Percentiles rank a stretch among this genome's conserved stretches.
These are phyloP conservation scores for Fragum sueziense DNA, from an alignment of 2,888 invertebrate genomes.

Conservation along the genomic window DNA sequence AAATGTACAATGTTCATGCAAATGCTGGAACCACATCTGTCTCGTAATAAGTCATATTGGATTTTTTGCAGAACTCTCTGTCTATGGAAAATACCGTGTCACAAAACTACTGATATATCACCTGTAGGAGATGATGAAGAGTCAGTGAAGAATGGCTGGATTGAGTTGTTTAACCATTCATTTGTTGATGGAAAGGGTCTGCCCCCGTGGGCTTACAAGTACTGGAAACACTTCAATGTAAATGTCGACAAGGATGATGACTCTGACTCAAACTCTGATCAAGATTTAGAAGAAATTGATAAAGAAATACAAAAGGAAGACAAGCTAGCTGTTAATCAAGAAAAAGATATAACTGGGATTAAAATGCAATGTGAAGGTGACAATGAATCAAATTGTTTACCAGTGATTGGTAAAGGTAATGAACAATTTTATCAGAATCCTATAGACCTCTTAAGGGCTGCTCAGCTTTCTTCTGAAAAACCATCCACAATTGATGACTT, in stretches of 20 bases:
- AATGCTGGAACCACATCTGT: not conserved
- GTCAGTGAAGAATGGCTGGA: not conserved
- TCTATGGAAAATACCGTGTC: no score
- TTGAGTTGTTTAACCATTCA: not conserved
- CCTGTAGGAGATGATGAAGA: conserved; percentile 1
- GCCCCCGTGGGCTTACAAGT: not conserved
- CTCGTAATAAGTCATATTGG: not conserved
- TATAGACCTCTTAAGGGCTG: not conserved
- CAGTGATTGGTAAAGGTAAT: not conserved
- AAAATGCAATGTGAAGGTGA: no score
- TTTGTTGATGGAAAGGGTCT: no score
- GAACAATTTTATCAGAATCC: conserved; percentile 4
- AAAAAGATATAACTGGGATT: no score
- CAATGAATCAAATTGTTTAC: not conserved
- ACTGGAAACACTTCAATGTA: not conserved
- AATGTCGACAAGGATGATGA: not conserved
- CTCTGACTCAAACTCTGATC: not conserved
- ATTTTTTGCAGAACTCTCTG: not conserved
- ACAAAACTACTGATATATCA: not conserved
- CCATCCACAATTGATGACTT: no score
- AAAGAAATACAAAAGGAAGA: not conserved
- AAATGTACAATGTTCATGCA: not conserved
- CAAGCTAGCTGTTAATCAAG: no score
- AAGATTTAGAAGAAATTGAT: not conserved
- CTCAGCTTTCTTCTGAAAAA: no score